These are phyloP conservation scores for Acanthornis magna DNA, from an alignment of 2,797 vertebrate species.

Conservation along the genomic window DNA sequence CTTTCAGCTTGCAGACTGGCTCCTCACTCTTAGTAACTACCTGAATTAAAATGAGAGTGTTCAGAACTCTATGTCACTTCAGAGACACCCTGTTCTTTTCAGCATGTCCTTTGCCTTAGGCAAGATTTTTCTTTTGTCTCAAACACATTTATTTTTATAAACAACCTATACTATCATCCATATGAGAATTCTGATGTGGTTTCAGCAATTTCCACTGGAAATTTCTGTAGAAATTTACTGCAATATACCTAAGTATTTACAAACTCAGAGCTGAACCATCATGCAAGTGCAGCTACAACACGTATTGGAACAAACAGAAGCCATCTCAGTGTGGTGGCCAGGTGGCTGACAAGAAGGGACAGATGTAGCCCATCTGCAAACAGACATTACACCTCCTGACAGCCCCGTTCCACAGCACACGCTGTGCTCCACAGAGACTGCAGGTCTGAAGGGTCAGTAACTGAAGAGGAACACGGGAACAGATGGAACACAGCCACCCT, in stretches of 20 bases:
- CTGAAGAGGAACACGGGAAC: not conserved
- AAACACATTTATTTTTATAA: not conserved
- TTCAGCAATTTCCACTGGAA: not conserved
- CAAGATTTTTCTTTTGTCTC: not conserved
- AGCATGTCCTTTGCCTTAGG: not conserved
- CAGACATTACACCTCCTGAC: accelerated
- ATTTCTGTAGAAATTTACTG: not conserved
- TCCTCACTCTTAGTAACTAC: conserved; percentile 32
- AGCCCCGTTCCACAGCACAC: not conserved
- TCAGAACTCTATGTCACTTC: not conserved
- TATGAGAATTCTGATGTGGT: not conserved
- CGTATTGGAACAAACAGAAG: not conserved
- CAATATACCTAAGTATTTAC: not conserved
- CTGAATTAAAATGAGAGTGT: conserved; percentile 62
- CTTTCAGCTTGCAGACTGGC: conserved; percentile 78
- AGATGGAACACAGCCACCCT: not conserved
- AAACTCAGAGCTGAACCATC: not conserved
- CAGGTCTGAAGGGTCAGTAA: accelerated
- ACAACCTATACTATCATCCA: not conserved
- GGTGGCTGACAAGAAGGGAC: not conserved
- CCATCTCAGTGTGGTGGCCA: not conserved
- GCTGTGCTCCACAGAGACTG: not conserved
- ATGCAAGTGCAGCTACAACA: not conserved
- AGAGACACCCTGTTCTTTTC: not conserved
- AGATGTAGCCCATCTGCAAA: not conserved